These are phyloP conservation scores for Enteromius anoplus DNA, from an alignment of 2,797 vertebrate genomes.

Conservation along the genomic window DNA sequence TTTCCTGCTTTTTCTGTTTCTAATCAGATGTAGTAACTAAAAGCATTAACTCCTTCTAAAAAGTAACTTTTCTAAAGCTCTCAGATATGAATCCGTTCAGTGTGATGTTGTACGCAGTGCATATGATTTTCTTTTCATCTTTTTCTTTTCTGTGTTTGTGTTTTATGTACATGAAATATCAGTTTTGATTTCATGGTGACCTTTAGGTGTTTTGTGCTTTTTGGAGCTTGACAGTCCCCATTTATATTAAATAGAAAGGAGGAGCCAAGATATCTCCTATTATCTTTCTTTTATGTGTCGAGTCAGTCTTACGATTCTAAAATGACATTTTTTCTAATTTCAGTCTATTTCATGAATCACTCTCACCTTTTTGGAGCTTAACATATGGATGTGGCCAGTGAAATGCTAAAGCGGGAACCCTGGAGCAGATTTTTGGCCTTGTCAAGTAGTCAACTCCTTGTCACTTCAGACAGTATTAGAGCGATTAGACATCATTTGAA, in stretches of 20 bases:
- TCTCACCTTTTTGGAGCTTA: background rate
- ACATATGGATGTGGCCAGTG: background rate
- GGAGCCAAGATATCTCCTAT: background rate
- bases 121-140: background rate
- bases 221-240: background rate
- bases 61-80: background rate
- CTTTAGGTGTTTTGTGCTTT: background rate
- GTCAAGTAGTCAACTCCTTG: constrained; percentile 2
- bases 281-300: background rate
- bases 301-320: background rate
- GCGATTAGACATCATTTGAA: background rate
- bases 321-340: background rate
- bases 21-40: background rate
- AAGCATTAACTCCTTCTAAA: background rate
- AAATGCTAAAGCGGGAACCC: background rate
- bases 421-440: background rate
- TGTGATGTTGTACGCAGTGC: background rate
- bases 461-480: constrained; percentile 33
- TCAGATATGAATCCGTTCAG: background rate
- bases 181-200: background rate
- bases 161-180: background rate
- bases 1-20: background rate
- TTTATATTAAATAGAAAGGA: background rate
- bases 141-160: background rate
- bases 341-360: background rate